Evolutionary conservation across 1,140 invertebrate genomes (phyloP), one percentile per base, ranked within the genome.

Genomic region (Aphelenchoides fujianensis): DNA sequence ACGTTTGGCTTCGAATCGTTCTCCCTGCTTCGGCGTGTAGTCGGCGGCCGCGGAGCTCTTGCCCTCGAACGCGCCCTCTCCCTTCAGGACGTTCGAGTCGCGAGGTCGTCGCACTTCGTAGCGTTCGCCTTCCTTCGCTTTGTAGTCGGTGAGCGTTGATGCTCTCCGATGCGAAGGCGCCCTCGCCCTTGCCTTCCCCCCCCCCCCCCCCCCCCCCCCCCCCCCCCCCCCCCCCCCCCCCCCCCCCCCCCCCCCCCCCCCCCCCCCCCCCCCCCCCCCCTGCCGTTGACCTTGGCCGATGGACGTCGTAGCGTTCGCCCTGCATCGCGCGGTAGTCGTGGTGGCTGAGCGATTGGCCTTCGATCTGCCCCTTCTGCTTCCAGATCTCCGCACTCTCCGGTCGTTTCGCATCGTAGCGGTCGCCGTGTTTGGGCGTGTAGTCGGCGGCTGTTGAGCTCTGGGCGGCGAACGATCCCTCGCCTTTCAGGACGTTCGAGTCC

Each of bases 401-500:
- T 54, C 36, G 54, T n/a, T 53, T 74, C 19, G 36, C 35, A 37
- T 74, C 73, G 27, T 57, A 75, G n/a, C 73, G 35, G 31, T 74
- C 73, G 19, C 61, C 73, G 12, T 55, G 31, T 19, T 67, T 75
- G 2, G 53, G 28, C 0, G 37, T 41, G 19, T 74, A 75, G 16
- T 75, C 73, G 16, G 28, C 23, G 67, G 64, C 57, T 2, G 12
- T 61, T 35, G 23, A 2, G 64, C 64, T 52, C 36, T 35, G 27
- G n/a, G 36, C 30, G 19, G 30, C 54, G n/a, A 74, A 74, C 27
- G 72, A 28, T 28, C 72, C 72, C 32, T 74, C 72, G 2, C 72
- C 61, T 27, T 75, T 67, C 2, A 74, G 35, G 7, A 75, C 35
- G 30, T 75, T 75, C 3, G 72, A 55, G 63, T 74, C 73, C 41